phyloP scores from a whole-genome alignment of 2,113 vertebrate species.

The Anoplopoma fimbria region DNA sequence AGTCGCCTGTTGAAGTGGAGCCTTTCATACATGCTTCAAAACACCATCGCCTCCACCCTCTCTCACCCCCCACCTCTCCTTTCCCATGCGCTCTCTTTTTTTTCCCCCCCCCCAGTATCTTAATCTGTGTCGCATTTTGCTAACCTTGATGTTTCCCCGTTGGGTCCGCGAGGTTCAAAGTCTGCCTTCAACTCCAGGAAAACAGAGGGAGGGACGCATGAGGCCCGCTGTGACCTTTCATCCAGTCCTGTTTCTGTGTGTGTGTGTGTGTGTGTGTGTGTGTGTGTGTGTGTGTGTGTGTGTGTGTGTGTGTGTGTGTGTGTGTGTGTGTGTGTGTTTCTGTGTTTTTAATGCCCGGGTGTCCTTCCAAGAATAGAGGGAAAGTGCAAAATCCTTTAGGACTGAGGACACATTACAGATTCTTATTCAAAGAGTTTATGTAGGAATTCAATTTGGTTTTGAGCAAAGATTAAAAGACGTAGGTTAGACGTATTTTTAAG shows the following conservation, averaged over 20 bases:
- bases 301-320: neutral
- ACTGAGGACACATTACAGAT: neutral
- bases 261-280: slow-evolving; percentile 23
- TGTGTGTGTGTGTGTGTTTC: neutral
- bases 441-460: neutral
- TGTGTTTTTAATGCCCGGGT: neutral
- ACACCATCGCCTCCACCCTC: neutral
- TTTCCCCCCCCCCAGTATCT: neutral
- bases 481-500: neutral
- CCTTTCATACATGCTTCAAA: slow-evolving; percentile 56
- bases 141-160: slow-evolving; percentile 57
- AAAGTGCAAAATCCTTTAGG: neutral
- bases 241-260: slow-evolving; percentile 14
- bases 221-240: slow-evolving; percentile 54
- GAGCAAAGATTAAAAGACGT: neutral
- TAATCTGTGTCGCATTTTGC: slow-evolving; percentile 40
- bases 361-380: neutral
- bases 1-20: slow-evolving; percentile 20
- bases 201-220: slow-evolving; percentile 21
- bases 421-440: neutral
- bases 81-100: slow-evolving; percentile 15
- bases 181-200: slow-evolving; percentile 59
- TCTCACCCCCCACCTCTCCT: slow-evolving; percentile 4
- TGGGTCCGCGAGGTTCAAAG: slow-evolving; percentile 59
- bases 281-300: neutral